Percentiles rank a stretch among this genome's conserved stretches.
phyloP scores from a whole-genome alignment of 2,113 vertebrate species.

The Fulmarus glacialis region DNA sequence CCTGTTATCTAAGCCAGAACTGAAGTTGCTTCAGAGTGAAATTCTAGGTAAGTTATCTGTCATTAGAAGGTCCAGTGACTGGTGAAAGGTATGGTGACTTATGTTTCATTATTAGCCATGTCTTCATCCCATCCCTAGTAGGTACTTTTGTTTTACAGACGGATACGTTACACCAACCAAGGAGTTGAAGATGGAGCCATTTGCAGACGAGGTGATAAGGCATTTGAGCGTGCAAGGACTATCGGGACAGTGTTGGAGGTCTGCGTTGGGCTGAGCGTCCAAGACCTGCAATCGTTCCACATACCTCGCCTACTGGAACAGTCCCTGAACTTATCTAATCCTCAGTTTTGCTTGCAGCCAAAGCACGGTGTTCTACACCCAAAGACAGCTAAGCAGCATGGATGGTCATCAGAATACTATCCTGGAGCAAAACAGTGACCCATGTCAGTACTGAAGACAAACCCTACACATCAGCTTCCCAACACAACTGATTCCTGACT shows the following conservation, averaged over 20 bases:
- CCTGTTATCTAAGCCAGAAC: not conserved
- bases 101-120: not conserved
- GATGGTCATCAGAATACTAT: not conserved
- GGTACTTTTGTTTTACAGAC: not conserved
- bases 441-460: not conserved
- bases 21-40: not conserved
- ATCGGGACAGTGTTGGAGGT: not conserved
- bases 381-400: not conserved
- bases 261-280: not conserved
- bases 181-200: not conserved
- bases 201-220: not conserved
- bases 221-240: not conserved
- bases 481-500: not conserved
- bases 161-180: not conserved
- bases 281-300: not conserved
- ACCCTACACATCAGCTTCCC: not conserved
- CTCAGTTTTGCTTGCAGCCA: not conserved
- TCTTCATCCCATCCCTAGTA: not conserved
- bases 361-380: not conserved
- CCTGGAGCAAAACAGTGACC: not conserved
- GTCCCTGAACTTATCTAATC: too few relatives aligned
- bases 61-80: not conserved
- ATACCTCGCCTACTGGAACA: fast-evolving
- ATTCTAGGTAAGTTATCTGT: not conserved
- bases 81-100: fast-evolving